Base-by-base conservation (phyloP, 2,888 invertebrate species). In the Agrotis puta region DNA sequence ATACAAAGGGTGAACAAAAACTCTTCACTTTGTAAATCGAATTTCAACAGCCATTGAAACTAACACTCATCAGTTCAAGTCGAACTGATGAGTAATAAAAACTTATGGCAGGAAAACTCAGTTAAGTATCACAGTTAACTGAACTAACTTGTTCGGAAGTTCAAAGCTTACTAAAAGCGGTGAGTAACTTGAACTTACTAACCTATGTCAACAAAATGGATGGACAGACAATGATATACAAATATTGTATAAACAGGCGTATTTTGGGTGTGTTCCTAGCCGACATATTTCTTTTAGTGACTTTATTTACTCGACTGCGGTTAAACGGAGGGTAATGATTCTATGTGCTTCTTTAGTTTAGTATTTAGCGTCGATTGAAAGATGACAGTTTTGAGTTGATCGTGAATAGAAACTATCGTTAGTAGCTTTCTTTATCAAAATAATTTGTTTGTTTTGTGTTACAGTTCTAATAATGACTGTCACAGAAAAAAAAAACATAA, bases 151-250 rank as follows among this genome's bases (percentile, higher is more conserved):
- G 43, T 51, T 56, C 50, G 27, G 54, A 11, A 51, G 72, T 51
- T 54, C 39, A 56, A 61, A 56, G 43, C 54, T 56, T 27, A 85
- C 82, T 82, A 73, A 79, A 77, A 70, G 56, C 64, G 18, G 62
- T 18, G 16, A 61, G 78, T 70, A 22, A 47, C 59, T 59, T 56
- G 64, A 69, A 59, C 68, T 62, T 66, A 68, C 74, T 18, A 33
- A 45, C 54, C 58, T 65, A 70, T 74, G 88, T 88, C 83, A 87
- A 87, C 74, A 81, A 61, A 51, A 7, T 51, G 54, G 74, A 78
- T 74, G 84, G 85, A 85, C 79, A 77, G 54, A 63, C 74, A 90
- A 90, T 85, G 90, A 88, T 89, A 85, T 83, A 74, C 88, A 91
- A 90, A 91, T 85, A 90, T 76, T 78, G 66, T 58, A 63, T 66